These are phyloP conservation scores for Plebejus argus DNA, from an alignment of 2,888 invertebrate genomes.

Conservation along the genomic window DNA sequence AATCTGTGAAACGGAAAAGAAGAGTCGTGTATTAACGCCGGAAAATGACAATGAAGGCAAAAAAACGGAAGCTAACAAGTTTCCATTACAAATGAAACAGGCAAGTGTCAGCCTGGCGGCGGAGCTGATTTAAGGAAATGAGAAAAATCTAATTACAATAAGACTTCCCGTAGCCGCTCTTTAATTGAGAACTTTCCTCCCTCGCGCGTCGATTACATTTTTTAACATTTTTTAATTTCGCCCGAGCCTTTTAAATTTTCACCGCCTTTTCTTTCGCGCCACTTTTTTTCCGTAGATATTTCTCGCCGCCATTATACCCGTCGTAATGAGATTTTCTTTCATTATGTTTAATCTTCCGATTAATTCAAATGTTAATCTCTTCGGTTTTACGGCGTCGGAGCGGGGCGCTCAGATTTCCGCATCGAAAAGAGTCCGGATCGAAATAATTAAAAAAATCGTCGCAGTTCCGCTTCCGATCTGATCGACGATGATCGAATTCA, in stretches of 20 bases:
- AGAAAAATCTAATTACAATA: slow-evolving; percentile 78
- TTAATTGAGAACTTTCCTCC: slow-evolving; percentile 74
- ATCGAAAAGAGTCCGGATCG: slow-evolving; percentile 58
- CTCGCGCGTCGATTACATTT: slow-evolving; percentile 78
- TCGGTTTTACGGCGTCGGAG: slow-evolving; percentile 71
- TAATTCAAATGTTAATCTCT: slow-evolving; percentile 81
- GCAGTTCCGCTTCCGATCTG: slow-evolving; percentile 62
- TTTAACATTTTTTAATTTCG: slow-evolving; percentile 79
- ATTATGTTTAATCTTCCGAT: slow-evolving; percentile 81
- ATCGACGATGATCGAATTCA: slow-evolving; percentile 80
- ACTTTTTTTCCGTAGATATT: slow-evolving; percentile 67
- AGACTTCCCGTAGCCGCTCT: slow-evolving; percentile 70
- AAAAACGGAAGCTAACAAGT: slow-evolving; percentile 73
- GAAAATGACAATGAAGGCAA: slow-evolving; percentile 69
- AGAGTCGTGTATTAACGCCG: slow-evolving; percentile 21
- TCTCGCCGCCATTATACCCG: slow-evolving; percentile 78
- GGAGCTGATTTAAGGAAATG: slow-evolving; percentile 74
- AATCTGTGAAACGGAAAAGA: slow-evolving; percentile 4
- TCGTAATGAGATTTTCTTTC: slow-evolving; percentile 81
- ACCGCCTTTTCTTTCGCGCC: slow-evolving; percentile 70
- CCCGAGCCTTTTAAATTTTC: slow-evolving; percentile 77
- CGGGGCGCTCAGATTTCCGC: slow-evolving; percentile 63
- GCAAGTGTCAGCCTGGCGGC: slow-evolving; percentile 63
- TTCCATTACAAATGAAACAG: slow-evolving; percentile 80
- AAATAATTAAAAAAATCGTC: slow-evolving; percentile 76